Percentiles rank a stretch among this genome's conserved stretches.
Conservation (phyloP, 2,888 invertebrate genomes). For the Erpobdella octoculata region DNA sequence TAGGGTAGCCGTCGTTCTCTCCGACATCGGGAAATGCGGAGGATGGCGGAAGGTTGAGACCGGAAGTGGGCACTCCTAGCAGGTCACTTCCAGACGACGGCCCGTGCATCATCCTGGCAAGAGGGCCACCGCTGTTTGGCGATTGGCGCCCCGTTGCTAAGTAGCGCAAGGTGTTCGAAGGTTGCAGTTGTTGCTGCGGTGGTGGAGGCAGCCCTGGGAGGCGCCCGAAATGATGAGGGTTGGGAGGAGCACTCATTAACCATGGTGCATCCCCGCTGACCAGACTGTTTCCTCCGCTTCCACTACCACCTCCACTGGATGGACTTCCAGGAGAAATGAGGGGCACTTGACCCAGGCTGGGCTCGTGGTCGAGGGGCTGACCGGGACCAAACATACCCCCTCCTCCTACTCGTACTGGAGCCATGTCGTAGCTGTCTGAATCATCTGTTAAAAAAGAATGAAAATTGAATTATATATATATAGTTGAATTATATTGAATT, state of each 20-base stretch:
- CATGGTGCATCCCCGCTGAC: conserved; percentile 4
- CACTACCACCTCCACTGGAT: conserved; percentile 37
- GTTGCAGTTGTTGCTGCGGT: conserved; percentile 23
- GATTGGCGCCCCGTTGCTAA: conserved; percentile 19
- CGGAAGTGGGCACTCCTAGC: neutral
- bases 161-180: conserved; percentile 3
- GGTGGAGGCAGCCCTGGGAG: conserved; percentile 18
- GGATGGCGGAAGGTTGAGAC: neutral
- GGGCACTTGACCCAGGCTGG: conserved; percentile 44
- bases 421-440: conserved; percentile 35
- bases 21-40: conserved; percentile 19
- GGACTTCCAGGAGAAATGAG: conserved; percentile 45
- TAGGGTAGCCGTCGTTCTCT: conserved; percentile 25
- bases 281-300: neutral
- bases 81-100: conserved; percentile 4
- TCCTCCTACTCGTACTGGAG: conserved; percentile 22
- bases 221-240: conserved; percentile 24
- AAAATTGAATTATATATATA: no score
- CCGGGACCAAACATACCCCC: conserved; percentile 34
- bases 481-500: neutral
- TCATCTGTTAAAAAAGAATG: no score
- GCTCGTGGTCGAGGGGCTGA: conserved; percentile 46
- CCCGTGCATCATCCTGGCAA: neutral
- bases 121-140: conserved; percentile 15
- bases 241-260: neutral